Evolutionary conservation across 2,797 vertebrate genomes (phyloP).

Genomic region (Hemibagrus guttatus): DNA sequence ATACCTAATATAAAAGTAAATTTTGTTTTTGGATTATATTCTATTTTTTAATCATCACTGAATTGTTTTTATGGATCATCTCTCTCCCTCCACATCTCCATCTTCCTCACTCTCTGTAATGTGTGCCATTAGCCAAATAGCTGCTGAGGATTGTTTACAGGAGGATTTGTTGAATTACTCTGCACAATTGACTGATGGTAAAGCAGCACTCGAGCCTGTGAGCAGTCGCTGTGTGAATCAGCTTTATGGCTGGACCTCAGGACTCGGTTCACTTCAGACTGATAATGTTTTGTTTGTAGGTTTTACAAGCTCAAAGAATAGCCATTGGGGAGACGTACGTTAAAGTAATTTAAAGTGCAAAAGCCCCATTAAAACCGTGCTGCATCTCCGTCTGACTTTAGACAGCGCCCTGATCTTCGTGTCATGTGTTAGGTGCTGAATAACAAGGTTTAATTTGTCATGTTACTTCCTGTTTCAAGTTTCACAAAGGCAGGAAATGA

Average conservation of each 20-base stretch:
- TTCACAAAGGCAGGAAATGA: slow-evolving; percentile 14
- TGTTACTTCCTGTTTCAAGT: slow-evolving; percentile 19
- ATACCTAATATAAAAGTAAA: not conserved
- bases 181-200: slow-evolving; percentile 29
- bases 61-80: too few species aligned
- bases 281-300: not conserved
- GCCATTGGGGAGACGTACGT: not conserved
- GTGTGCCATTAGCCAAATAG: slow-evolving; percentile 60
- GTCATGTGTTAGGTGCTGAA: not conserved
- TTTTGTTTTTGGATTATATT: not conserved
- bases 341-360: not conserved
- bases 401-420: not conserved
- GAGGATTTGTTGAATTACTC: slow-evolving; percentile 40
- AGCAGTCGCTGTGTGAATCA: slow-evolving; percentile 26
- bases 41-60: too few species aligned
- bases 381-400: not conserved
- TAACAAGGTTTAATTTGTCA: not conserved
- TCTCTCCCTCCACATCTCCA: too few species aligned
- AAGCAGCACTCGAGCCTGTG: slow-evolving; percentile 23
- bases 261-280: not conserved
- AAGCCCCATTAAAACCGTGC: not conserved
- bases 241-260: slow-evolving; percentile 8
- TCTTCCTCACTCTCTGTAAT: not conserved
- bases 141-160: slow-evolving; percentile 59
- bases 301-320: not conserved